phyloP scores from a whole-genome alignment of 1,140 invertebrate genomes.

The Metopolophium dirhodum region DNA sequence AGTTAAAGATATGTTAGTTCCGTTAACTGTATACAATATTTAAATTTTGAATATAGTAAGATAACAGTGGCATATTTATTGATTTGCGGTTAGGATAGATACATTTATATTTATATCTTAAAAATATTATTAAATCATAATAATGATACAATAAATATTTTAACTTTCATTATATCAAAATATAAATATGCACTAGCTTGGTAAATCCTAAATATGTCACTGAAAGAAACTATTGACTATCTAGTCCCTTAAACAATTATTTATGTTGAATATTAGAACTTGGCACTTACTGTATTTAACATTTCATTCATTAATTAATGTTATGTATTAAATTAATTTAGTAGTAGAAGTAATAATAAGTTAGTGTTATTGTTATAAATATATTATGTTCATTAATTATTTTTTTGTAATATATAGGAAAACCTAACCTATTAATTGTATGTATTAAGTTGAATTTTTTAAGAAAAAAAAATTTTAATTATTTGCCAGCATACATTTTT shows the following conservation, averaged over 20 bases:
- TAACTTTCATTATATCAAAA: neutral
- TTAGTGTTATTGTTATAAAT: slow-evolving; percentile 2
- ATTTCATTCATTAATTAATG: neutral
- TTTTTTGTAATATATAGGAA: neutral
- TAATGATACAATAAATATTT: neutral
- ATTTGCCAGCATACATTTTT: neutral
- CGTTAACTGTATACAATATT: neutral
- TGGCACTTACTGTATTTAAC: neutral
- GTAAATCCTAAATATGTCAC: neutral
- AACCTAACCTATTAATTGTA: neutral
- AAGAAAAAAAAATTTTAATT: neutral
- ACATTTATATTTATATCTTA: neutral
- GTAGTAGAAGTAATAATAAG: neutral
- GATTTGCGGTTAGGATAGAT: neutral
- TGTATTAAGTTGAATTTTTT: neutral
- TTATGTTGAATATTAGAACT: neutral
- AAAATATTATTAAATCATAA: neutral
- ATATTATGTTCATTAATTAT: neutral
- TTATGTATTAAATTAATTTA: neutral
- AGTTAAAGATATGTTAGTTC: neutral
- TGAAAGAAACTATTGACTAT: neutral
- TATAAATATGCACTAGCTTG: neutral
- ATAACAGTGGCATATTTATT: neutral
- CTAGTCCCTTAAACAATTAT: slow-evolving; percentile 3
- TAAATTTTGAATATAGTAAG: neutral